Percentiles rank a stretch among this genome's conserved stretches.
Conservation (phyloP, 2,888 invertebrate genomes). For the Cantharis lateralis region DNA sequence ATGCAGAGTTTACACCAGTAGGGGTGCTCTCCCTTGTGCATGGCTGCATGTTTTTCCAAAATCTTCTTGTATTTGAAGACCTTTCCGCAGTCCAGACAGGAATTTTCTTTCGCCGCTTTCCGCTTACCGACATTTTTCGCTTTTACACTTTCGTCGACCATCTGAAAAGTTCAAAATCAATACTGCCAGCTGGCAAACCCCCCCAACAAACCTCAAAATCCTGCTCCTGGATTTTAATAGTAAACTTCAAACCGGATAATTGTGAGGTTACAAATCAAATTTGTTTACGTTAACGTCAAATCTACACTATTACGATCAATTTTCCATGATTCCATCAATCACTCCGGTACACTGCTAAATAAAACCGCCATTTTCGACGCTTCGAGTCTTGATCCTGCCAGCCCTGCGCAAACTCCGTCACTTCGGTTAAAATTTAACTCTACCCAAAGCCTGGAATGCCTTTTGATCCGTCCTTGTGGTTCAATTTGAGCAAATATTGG, state of each 20-base stretch:
- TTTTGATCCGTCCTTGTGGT: background rate
- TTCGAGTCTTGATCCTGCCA: background rate
- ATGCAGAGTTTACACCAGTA: constrained; percentile 52
- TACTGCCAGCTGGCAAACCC: background rate
- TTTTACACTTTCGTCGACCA: background rate
- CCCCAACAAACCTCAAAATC: background rate
- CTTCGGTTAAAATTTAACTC: no score
- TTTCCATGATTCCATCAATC: background rate
- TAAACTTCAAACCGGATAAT: background rate
- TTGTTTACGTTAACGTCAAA: background rate
- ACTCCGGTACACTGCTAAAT: background rate
- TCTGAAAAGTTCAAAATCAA: background rate
- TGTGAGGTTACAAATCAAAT: background rate
- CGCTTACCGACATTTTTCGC: background rate
- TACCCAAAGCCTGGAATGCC: background rate
- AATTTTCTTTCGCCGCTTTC: background rate
- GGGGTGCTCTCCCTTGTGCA: constrained; percentile 54
- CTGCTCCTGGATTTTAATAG: background rate
- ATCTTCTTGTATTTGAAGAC: constrained; percentile 41
- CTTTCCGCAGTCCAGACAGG: constrained; percentile 30
- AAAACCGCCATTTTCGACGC: background rate
- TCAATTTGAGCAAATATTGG: background rate
- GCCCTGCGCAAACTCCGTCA: background rate
- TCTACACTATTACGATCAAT: background rate
- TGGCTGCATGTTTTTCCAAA: constrained; percentile 53